Base-by-base conservation (phyloP, 2,888 invertebrate species). In the Trachelus stipa region DNA sequence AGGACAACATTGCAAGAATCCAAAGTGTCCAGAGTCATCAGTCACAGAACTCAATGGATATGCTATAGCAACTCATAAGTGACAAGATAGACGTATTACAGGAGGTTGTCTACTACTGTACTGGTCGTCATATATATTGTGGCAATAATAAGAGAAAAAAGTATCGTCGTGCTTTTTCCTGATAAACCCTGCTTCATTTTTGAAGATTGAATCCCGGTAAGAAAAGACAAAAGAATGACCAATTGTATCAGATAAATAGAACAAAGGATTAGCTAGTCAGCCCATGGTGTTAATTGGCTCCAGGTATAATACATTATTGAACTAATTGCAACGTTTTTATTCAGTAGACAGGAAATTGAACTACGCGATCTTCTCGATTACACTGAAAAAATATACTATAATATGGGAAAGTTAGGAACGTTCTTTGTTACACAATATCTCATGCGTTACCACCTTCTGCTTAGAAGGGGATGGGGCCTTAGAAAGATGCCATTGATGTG, bases 161-260 rank as follows among this genome's bases (percentile, higher is more conserved):
- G 75, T 56, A 35, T 77, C 37, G 12, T 35, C 31, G 12, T 12
- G 12, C 74, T 30, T 15, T n/a, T 75, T 69, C n/a, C 31, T 74
- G 74, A 80, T 74, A 76, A 76, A 73, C 31, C 69, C 30, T 4
- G 74, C 68, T 56, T 80, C 68, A 78, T 76, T 75, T 37, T 40
- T 73, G 56, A 35, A 71, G 37, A 78, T 69, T 80, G 68, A 74
- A 78, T 78, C 76, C 56, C 69, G 15, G 75, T 69, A 15, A 68
- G 74, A 30, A 73, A 75, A 68, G 33, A 34, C n/a, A 56, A 23
- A 56, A 23, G 6, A 56, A 56, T 0, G 2, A 23, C 2, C 23
- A 23, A 56, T 56, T 23, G 9, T 23, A 56, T 9, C 2, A 56
- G 2, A 56, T 6, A 23, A 2, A 56, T 23, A 23, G 56, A 56